Evolutionary conservation across 2,113 vertebrate species (phyloP), one percentile per base, ranked within the genome.

Genomic region (Myrmophylax atrothorax): DNA sequence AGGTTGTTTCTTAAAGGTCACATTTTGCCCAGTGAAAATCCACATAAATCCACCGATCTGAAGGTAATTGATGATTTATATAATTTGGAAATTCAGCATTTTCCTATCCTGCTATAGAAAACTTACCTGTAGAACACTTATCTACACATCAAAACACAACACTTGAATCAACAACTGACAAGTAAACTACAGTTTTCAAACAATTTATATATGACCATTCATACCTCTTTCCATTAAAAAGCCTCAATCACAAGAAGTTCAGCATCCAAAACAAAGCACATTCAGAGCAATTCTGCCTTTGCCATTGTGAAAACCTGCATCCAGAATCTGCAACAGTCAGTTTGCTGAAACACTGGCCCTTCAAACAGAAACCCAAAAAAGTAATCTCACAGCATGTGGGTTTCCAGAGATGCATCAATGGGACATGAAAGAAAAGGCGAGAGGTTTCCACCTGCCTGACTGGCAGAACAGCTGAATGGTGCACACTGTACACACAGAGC

Each of bases 401-500:
- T 81, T 86, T 72, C 69, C 29, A 59, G 42, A 84, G 35, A 18
- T 46, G 49, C 88, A 78, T 58, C 31, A 40, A 80, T 12, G 16
- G 60, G 40, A 81, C 44, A 46, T 12, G 72, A 96, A 91, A 94
- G 76, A 58, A 90, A 85, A 85, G 63, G 35, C 35, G 1, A 90
- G 66, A 87, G 58, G 47, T n/a, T 38, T 73, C 74, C 73, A 31
- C 38, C 5, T 52, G 38, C 79, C 66, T 69, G 84, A 52, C 64
- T 55, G 89, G 82, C 68, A 80, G 52, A 87, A 64, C 26, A 81
- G 87, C 78, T 84, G 72, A 94, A 67, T 40, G 60, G 82, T 33
- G 47, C 38, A 53, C 37, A 7, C 68, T 64, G 28, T 7, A 40
- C 3, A 1, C 25, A n/a, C 0, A 0, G 77, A 31, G 52, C 73